Evolutionary conservation across 1,140 invertebrate species (phyloP).

Genomic region (Euura lappo): DNA sequence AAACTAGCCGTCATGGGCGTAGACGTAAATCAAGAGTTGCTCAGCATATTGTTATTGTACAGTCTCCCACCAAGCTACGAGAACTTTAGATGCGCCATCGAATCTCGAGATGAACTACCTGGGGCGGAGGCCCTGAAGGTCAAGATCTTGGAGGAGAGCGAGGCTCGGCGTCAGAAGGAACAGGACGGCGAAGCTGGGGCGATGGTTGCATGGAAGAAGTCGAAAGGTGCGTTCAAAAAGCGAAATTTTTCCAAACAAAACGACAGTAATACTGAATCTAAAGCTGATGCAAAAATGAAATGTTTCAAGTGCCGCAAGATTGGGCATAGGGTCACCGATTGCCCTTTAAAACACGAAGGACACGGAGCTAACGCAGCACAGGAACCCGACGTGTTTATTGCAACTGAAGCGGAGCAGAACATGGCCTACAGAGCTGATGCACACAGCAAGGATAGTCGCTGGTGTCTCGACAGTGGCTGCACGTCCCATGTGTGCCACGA

Average conservation of each 20-base stretch:
- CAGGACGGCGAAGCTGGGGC: neutral
- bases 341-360: slow-evolving; percentile 11
- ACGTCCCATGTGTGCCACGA: slow-evolving; percentile 15
- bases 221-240: too few relatives aligned
- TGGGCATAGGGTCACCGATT: slow-evolving; percentile 15
- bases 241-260: neutral
- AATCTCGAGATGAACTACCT: slow-evolving; percentile 35
- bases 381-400: too few relatives aligned
- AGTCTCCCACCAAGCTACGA: slow-evolving; percentile 34
- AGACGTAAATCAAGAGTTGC: slow-evolving; percentile 29
- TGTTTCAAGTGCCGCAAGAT: slow-evolving; percentile 17
- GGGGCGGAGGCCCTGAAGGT: slow-evolving; percentile 29
- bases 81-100: slow-evolving; percentile 33
- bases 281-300: slow-evolving; percentile 11
- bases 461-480: too few relatives aligned
- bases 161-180: slow-evolving; percentile 15
- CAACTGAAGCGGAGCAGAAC: neutral
- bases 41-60: slow-evolving; percentile 33
- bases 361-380: too few relatives aligned
- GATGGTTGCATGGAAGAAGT: slow-evolving; percentile 1
- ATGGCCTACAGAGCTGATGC: slow-evolving; percentile 7
- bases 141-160: slow-evolving; percentile 34
- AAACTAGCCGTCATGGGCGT: slow-evolving; percentile 32
- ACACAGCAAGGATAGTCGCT: slow-evolving; percentile 19
- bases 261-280: too few relatives aligned